Evolutionary conservation across 2,113 vertebrate species (phyloP).

Genomic region (Scortum barcoo): DNA sequence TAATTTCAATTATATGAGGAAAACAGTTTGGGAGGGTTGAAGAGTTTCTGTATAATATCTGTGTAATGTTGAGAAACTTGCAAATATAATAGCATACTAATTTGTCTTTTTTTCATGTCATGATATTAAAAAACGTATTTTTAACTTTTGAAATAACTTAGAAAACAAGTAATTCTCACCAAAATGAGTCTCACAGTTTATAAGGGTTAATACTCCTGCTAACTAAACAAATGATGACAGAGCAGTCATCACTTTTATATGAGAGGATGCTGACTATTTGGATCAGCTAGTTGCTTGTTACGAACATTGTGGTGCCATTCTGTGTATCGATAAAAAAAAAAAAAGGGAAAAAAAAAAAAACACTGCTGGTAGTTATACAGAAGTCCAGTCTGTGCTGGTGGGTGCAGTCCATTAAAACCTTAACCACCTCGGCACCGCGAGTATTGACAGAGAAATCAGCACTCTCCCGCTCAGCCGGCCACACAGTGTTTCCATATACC

Average conservation of each 20-base stretch:
- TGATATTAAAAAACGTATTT: background rate
- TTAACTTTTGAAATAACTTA: no score
- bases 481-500: slow-evolving; percentile 11
- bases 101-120: no score
- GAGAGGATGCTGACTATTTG: background rate
- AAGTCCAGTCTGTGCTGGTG: background rate
- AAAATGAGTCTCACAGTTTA: no score
- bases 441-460: slow-evolving; percentile 11
- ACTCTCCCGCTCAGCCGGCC: slow-evolving; percentile 6
- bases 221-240: background rate
- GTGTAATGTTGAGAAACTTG: no score
- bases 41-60: background rate
- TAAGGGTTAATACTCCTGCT: no score
- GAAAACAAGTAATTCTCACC: no score
- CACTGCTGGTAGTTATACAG: background rate
- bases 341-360: slow-evolving; percentile 12
- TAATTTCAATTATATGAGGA: slow-evolving; percentile 46
- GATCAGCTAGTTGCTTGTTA: no score
- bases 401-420: slow-evolving; percentile 14
- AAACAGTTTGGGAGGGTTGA: background rate
- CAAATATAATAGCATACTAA: background rate
- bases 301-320: background rate
- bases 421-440: background rate
- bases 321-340: slow-evolving; percentile 6
- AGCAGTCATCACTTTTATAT: background rate